Percentiles rank a stretch among this genome's conserved stretches.
These are phyloP conservation scores for Loxodonta africana DNA, from an alignment of 2,113 vertebrate genomes.

Conservation along the genomic window DNA sequence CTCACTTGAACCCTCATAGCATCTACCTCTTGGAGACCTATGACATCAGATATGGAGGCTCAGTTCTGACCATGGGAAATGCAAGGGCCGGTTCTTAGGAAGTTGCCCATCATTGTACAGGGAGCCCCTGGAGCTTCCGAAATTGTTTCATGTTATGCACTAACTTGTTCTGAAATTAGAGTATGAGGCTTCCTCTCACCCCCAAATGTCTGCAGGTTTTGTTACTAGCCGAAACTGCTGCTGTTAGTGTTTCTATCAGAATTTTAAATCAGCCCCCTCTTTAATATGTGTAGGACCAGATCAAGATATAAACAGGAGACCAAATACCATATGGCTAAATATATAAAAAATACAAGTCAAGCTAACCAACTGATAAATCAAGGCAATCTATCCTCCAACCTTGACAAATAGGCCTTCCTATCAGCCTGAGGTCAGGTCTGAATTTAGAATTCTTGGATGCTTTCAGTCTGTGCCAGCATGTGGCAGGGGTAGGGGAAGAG, in stretches of 20 bases:
- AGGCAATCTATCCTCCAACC: background rate
- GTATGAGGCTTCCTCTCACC: background rate
- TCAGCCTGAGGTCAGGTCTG: background rate
- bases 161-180: background rate
- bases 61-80: no score
- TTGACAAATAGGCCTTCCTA: background rate
- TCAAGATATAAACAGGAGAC: background rate
- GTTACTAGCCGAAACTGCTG: background rate
- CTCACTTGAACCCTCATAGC: background rate
- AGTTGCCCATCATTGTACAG: background rate
- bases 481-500: background rate
- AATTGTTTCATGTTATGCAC: background rate
- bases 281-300: background rate
- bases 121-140: background rate
- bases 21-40: background rate
- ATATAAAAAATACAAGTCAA: background rate
- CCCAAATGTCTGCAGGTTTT: background rate
- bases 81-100: background rate
- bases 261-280: background rate
- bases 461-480: fast-evolving
- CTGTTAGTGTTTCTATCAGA: background rate
- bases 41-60: background rate
- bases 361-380: background rate
- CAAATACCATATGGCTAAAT: background rate
- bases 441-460: background rate